A percentile compares a stretch with the other conserved stretches of the same genome.
Evolutionary conservation across 2,797 vertebrate species (phyloP).

Genomic region (Pygocentrus nattereri): DNA sequence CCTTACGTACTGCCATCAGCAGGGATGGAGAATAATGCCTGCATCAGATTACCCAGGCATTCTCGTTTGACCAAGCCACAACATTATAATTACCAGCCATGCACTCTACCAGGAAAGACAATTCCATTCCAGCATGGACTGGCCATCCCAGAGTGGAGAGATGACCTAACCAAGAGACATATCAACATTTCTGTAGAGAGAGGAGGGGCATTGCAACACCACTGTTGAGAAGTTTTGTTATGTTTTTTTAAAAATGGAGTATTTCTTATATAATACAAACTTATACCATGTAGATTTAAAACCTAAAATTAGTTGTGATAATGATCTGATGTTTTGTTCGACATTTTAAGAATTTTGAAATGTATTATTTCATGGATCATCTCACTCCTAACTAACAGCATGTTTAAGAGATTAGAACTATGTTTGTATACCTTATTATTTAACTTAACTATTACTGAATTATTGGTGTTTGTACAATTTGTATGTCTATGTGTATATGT

Average conservation of each 20-base stretch:
- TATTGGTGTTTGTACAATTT: too few species aligned
- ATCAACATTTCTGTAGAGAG: not conserved
- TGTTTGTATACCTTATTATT: too few species aligned
- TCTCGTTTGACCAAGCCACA: constrained; percentile 74
- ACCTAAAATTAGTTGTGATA: not conserved
- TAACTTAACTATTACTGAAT: too few species aligned
- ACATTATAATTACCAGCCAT: constrained; percentile 70
- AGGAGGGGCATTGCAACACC: not conserved
- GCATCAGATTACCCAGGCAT: constrained; percentile 75
- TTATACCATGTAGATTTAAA: not conserved
- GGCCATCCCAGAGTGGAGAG: constrained; percentile 53
- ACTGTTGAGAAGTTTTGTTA: not conserved
- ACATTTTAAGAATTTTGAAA: too few species aligned
- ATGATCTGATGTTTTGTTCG: too few species aligned
- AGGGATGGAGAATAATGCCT: constrained; percentile 68
- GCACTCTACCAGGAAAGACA: constrained; percentile 66
- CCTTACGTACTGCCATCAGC: constrained; percentile 77
- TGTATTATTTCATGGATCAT: too few species aligned
- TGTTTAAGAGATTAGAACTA: too few species aligned
- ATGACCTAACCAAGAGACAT: constrained; percentile 57
- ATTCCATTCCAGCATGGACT: constrained; percentile 56
- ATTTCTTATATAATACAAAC: not conserved
- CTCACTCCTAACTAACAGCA: too few species aligned
- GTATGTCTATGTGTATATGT: too few species aligned
- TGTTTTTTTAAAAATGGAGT: not conserved